Evolutionary conservation across 1,140 invertebrate species (phyloP), one percentile per base, ranked within the genome.

Genomic region (Scaptomyza graminum): DNA sequence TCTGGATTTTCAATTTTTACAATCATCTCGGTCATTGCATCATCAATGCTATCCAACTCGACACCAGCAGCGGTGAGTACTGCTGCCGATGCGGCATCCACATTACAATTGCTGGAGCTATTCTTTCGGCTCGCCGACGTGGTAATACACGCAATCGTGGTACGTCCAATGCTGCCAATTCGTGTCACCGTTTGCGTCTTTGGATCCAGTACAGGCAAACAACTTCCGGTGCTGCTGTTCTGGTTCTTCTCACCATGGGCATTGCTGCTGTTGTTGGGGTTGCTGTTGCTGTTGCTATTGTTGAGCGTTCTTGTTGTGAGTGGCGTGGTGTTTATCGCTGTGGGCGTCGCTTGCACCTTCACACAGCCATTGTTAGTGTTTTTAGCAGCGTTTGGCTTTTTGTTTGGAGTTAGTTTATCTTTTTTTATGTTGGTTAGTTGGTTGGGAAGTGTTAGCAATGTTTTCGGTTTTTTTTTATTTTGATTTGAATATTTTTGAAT

Each of bases 1-100:
- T 81, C 78, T 0, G 85, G 83, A 68, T 90, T 85, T 73, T 91
- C 90, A 43, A 91, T 91, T 71, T 91, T 91, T 4, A 91, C 90
- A 54, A 91, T 88, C 55, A 91, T 81, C 69, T 91, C 90, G 44
- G 90, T 91, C 80, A 87, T 91, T 43, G 73, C 64, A 46, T 90
- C 84, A 56, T 91, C 90, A 34, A 91, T 90, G 43, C 79, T 84
- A 46, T 91, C 90, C 55, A 91, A 49, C 52, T 91, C 90, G 3
- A 91, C 90, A 31, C 90, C 90, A 1, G 90, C 89, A 15, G 90
- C 90, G 15, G 90, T 85, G 50, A 90, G 55, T 1, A 79, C 90
- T 4, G 90, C 90, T 5, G 90, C 85, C 37, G 90, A 90, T 16
- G 78, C 85, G 6, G 84, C 89, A 64, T 84, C 89, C 51, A 90